A percentile compares a stretch with the other conserved stretches of the same genome.
phyloP scores from a whole-genome alignment of 2,113 vertebrate genomes.

The Crotophaga sulcirostris region DNA sequence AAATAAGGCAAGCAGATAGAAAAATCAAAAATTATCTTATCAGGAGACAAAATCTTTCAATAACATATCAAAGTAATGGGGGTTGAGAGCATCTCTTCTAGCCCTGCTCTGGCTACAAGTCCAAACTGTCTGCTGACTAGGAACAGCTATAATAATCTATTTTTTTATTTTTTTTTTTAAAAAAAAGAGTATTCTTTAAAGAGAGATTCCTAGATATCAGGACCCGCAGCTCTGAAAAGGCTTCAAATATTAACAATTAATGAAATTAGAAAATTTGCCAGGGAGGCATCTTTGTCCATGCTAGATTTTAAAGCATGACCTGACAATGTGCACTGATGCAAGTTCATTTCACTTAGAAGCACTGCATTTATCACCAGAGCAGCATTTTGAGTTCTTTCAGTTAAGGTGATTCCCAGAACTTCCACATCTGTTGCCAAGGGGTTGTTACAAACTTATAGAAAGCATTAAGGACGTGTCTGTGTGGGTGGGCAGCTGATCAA shows the following conservation, averaged over 20 bases:
- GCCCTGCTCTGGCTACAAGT: not conserved
- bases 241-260: not conserved
- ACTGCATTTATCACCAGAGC: not conserved
- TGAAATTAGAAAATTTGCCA: not conserved
- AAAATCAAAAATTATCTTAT: not conserved
- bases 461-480: conserved; percentile 2
- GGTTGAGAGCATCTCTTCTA: not conserved
- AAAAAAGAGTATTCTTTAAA: not conserved
- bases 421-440: conserved; percentile 20
- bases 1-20: not conserved
- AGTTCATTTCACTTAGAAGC: not conserved
- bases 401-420: conserved; percentile 44
- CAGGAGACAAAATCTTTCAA: not conserved
- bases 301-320: not conserved
- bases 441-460: not conserved
- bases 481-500: conserved; percentile 11
- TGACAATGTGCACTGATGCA: not conserved
- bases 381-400: not conserved
- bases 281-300: not conserved
- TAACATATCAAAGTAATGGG: not conserved
- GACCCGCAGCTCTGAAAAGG: not conserved
- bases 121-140: not conserved
- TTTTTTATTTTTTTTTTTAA: no score
- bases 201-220: not conserved
- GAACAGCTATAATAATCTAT: not conserved